phyloP scores from a whole-genome alignment of 2,113 vertebrate genomes.

The Poecile atricapillus region DNA sequence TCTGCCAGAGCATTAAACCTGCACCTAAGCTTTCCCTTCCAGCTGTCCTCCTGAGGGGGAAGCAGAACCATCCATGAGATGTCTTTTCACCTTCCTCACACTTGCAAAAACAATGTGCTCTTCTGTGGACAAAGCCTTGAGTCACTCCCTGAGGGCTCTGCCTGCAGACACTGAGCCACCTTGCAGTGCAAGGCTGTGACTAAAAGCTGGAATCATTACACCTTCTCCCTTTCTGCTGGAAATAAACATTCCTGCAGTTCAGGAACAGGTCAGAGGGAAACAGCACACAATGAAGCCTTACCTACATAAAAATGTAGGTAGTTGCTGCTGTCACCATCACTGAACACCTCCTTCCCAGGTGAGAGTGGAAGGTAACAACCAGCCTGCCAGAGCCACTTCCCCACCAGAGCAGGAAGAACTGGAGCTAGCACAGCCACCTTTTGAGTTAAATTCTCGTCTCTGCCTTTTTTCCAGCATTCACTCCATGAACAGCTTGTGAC shows the following conservation, averaged over 20 bases:
- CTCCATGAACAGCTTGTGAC: background rate
- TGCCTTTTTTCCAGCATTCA: background rate
- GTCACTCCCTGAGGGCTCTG: background rate
- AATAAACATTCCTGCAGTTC: background rate
- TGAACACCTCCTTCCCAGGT: background rate
- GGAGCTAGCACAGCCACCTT: background rate
- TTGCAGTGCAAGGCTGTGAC: background rate
- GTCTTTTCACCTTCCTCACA: background rate
- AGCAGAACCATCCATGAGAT: background rate
- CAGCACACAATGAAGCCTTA: background rate
- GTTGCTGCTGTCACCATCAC: background rate
- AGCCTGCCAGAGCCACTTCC: background rate
- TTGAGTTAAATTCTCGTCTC: background rate
- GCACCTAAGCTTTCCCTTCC: background rate
- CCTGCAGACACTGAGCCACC: background rate
- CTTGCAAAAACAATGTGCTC: fast-evolving
- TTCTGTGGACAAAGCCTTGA: background rate
- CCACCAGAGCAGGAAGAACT: background rate
- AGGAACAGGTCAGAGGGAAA: background rate
- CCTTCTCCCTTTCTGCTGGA: background rate
- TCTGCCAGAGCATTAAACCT: background rate
- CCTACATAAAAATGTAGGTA: background rate
- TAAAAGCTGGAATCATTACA: background rate
- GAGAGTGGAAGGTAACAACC: background rate
- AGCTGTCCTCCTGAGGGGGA: background rate